These are phyloP conservation scores for Polypterus senegalus DNA, from an alignment of 2,113 vertebrate species.

Conservation along the genomic window DNA sequence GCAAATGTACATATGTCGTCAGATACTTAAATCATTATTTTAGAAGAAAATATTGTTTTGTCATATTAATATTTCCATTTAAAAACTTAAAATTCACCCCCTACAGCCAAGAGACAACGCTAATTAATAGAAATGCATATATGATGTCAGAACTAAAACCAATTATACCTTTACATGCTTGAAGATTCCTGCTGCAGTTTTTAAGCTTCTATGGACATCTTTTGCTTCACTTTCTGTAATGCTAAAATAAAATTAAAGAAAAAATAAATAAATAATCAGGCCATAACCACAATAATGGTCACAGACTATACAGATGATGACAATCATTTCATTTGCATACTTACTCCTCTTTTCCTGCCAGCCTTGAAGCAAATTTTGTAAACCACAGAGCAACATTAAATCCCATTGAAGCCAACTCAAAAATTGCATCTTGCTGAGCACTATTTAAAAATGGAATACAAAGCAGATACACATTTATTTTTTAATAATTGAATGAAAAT, in stretches of 20 bases:
- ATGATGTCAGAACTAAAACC: not conserved
- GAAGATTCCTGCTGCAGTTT: conserved; percentile 86
- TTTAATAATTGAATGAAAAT: too few relatives aligned
- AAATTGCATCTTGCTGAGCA: conserved; percentile 88
- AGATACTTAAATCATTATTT: not conserved
- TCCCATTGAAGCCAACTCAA: conserved; percentile 85
- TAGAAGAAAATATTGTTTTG: conserved; percentile 8
- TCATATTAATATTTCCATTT: too few relatives aligned
- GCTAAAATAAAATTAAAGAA: conserved; percentile 38
- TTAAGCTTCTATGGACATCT: conserved; percentile 88
- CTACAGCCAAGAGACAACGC: too few relatives aligned
- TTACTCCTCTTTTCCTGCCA: conserved; percentile 95
- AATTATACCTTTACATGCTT: conserved; percentile 79
- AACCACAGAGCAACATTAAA: conserved; percentile 93
- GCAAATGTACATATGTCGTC: conserved; percentile 9
- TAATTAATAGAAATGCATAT: not conserved
- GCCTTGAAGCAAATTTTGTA: conserved; percentile 86
- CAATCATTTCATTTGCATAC: conserved; percentile 25
- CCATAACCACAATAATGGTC: not conserved
- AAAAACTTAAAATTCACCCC: too few relatives aligned
- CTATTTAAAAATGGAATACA: conserved; percentile 34
- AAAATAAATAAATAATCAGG: not conserved
- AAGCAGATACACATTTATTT: too few relatives aligned
- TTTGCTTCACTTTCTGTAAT: conserved; percentile 91
- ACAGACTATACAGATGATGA: not conserved